phyloP scores from a whole-genome alignment of 2,113 vertebrate genomes.

The Mormyrus lacerda region DNA sequence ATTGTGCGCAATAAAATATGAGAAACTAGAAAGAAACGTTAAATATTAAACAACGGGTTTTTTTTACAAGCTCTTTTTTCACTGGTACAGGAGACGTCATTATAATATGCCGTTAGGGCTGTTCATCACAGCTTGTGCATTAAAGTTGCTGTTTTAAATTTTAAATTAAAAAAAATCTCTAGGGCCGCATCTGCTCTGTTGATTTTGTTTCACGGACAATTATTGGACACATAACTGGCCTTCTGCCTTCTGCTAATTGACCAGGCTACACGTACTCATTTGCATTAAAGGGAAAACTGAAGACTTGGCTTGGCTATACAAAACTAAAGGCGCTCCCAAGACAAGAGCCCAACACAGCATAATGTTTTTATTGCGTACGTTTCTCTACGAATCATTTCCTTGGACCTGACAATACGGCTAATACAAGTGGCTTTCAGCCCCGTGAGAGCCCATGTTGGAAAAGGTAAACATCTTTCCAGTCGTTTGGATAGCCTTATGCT shows the following conservation, averaged over 20 bases:
- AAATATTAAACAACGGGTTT: neutral
- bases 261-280: neutral
- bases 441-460: neutral
- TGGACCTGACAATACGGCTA: neutral
- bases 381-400: neutral
- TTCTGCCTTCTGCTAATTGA: constrained; percentile 8
- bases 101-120: neutral
- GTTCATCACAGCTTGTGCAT: neutral
- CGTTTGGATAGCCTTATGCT: neutral
- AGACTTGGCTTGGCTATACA: constrained; percentile 4
- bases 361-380: neutral
- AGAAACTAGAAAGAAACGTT: neutral
- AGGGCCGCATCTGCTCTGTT: neutral
- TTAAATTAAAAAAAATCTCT: neutral
- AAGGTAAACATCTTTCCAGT: neutral
- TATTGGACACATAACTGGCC: neutral
- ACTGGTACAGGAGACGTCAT: neutral
- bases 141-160: neutral
- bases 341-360: neutral
- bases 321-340: neutral
- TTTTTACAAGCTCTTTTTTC: neutral
- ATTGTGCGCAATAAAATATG: neutral
- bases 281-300: constrained; percentile 32
- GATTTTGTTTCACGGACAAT: neutral
- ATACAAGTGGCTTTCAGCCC: neutral